Evolutionary conservation across 2,113 vertebrate species (phyloP).

Genomic region (Channa maculata): DNA sequence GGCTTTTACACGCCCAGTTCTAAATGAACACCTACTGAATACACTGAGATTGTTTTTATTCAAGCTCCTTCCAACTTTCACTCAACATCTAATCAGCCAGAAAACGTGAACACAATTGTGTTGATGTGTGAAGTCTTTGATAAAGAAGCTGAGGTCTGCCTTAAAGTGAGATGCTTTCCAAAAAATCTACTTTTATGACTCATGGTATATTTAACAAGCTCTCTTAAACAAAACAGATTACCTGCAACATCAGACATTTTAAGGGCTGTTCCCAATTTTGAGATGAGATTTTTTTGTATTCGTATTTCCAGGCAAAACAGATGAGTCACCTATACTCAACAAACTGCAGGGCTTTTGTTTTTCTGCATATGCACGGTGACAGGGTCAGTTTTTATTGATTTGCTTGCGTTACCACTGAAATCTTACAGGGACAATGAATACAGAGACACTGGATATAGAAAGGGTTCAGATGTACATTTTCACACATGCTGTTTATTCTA

Average conservation of each 20-base stretch:
- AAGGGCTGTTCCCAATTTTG: not conserved
- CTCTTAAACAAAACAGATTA: too few species aligned
- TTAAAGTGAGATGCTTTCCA: not conserved
- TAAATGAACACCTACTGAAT: too few species aligned
- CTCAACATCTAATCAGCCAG: not conserved
- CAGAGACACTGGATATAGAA: not conserved
- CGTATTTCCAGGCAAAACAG: not conserved
- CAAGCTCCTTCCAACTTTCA: not conserved
- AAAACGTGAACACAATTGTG: not conserved
- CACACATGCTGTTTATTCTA: too few species aligned
- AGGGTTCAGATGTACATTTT: not conserved
- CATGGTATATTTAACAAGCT: not conserved
- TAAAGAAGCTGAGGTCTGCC: not conserved
- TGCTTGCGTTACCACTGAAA: conserved; percentile 17
- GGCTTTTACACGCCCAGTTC: too few species aligned
- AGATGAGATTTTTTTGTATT: not conserved
- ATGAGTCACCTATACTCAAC: not conserved
- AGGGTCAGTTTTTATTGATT: conserved; percentile 12
- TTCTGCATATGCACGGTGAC: conserved; percentile 4
- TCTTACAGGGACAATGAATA: not conserved
- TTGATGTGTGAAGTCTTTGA: not conserved
- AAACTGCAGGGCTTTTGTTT: not conserved
- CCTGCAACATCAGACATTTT: too few species aligned
- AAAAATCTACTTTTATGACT: too few species aligned
- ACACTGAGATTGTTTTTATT: too few species aligned